Base-by-base conservation (phyloP, 2,888 invertebrate genomes). In the Ptilodon capucinus region DNA sequence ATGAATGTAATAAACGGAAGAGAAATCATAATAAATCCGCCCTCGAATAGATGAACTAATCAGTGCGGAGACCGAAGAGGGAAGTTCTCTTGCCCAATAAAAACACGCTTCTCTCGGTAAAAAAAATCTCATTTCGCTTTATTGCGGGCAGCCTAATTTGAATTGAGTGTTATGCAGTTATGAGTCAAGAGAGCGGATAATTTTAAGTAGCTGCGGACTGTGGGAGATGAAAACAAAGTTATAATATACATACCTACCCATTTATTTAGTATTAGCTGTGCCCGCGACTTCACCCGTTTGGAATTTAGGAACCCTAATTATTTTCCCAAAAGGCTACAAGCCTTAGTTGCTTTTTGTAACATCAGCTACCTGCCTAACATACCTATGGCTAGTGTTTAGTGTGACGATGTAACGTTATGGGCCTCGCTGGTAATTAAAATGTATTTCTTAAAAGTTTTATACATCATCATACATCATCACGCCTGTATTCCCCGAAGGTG, bases 161-260 rank as follows among this genome's bases (percentile, higher is more conserved):
- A 88, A 90, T 91, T 82, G 87, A 91, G 89, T 84, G 86, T 80
- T 80, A 82, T 90, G 89, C 89, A 87, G 90, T 90, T 89, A 88
- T 87, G 86, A 85, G 76, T 86, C 88, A 87, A 87, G 84, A 81
- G 87, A 85, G 85, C 79, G 87, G 76, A 87, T 87, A 81, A 89
- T 88, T 87, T 88, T 84, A 84, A 87, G 84, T 82, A 82, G 79
- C 79, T 74, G 61, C 16, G 21, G 45, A 56, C 57, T 54, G 49
- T 48, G 51, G 52, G 58, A 60, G 57, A 68, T 57, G 72, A 70
- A 74, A 76, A 76, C 67, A 76, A 66, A 47, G 42, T 40, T 51
- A 42, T 38, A 45, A 50, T 51, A 52, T 49, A 47, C 48, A 36
- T 4, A 23, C 23, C 8, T 23, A 23, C 23, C 6, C 9, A n/a